Conservation (phyloP, 2,888 invertebrate genomes). For the Drosophila meridiana region DNA sequence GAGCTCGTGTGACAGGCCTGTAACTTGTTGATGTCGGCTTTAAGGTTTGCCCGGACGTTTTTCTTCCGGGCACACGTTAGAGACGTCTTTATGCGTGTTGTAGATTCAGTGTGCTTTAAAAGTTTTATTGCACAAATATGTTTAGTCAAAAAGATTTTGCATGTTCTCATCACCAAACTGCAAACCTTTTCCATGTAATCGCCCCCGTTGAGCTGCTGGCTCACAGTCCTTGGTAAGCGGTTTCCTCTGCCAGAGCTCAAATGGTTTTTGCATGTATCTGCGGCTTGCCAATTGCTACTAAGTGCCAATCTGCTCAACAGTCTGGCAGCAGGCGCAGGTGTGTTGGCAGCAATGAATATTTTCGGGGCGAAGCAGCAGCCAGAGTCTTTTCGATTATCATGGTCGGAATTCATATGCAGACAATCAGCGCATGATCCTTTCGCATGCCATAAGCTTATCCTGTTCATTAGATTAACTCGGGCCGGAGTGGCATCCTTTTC, state of each 20-base stretch:
- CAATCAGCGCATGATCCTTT: slow-evolving; percentile 39
- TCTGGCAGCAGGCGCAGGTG: neutral
- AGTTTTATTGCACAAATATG: slow-evolving; percentile 54
- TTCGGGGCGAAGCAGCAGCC: neutral
- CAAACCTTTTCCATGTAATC: slow-evolving; percentile 45
- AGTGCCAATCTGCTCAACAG: slow-evolving; percentile 12
- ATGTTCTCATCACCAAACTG: slow-evolving; percentile 46
- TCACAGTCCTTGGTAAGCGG: slow-evolving; percentile 15
- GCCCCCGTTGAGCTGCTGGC: slow-evolving; percentile 2
- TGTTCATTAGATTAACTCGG: slow-evolving; percentile 58
- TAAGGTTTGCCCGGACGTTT: neutral
- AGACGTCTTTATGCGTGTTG: slow-evolving; percentile 18
- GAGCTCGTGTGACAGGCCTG: slow-evolving; percentile 22
- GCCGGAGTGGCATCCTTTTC: neutral
- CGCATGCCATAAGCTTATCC: slow-evolving; percentile 39
- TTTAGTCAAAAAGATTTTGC: slow-evolving; percentile 44
- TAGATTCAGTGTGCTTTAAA: slow-evolving; percentile 37
- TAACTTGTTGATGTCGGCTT: neutral
- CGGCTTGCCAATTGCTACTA: slow-evolving; percentile 47
- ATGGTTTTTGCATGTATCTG: slow-evolving; percentile 72
- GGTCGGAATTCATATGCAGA: neutral
- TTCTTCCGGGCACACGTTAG: neutral
- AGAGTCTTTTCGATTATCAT: slow-evolving; percentile 12
- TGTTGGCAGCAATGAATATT: slow-evolving; percentile 5
- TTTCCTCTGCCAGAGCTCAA: slow-evolving; percentile 46